Evolutionary conservation across 2,797 vertebrate species (phyloP).

Genomic region (Hemitrygon akajei): DNA sequence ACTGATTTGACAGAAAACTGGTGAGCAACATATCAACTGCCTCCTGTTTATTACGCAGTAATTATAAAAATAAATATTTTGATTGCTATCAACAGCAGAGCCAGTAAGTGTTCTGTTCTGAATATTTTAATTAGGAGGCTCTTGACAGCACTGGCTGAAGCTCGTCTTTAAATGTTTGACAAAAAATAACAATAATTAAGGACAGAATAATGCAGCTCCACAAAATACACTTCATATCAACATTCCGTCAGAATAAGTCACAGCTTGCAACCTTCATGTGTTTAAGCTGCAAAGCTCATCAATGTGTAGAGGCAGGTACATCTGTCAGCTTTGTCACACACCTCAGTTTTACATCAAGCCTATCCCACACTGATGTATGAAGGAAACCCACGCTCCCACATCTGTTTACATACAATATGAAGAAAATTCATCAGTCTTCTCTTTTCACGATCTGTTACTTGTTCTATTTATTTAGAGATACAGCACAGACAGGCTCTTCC

Average conservation of each 20-base stretch:
- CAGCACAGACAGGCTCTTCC: too few relatives aligned
- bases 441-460: background rate
- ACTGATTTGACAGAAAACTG: background rate
- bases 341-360: background rate
- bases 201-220: background rate
- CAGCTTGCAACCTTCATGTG: background rate
- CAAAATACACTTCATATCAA: background rate
- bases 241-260: constrained; percentile 8
- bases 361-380: background rate
- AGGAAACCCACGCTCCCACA: background rate
- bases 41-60: background rate
- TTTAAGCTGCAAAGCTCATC: background rate
- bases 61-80: background rate
- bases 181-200: background rate
- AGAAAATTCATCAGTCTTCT: background rate
- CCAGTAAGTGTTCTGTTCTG: background rate
- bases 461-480: too few relatives aligned
- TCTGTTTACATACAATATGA: background rate
- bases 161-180: background rate
- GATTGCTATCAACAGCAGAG: background rate
- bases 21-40: background rate
- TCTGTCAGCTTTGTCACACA: background rate
- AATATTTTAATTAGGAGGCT: background rate
- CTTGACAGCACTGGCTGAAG: background rate
- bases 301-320: background rate